These are phyloP conservation scores for Prionace glauca DNA, from an alignment of 2,797 vertebrate genomes.

Conservation along the genomic window DNA sequence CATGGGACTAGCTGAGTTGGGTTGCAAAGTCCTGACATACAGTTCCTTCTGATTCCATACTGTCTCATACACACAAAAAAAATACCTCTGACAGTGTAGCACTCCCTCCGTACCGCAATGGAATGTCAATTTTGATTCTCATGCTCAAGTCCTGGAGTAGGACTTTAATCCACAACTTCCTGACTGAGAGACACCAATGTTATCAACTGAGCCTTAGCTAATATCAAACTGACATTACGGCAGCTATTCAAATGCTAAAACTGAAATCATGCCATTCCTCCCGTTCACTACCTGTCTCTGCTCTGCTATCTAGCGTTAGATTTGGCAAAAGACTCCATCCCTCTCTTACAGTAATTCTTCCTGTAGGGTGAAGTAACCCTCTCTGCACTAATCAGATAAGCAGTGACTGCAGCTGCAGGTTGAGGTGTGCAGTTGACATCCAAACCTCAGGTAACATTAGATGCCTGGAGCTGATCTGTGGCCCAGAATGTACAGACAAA, in stretches of 20 bases:
- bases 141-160: neutral
- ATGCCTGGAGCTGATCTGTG: slow-evolving; percentile 1
- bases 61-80: neutral
- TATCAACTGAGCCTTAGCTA: neutral
- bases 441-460: slow-evolving; percentile 28
- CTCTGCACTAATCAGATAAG: neutral
- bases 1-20: neutral
- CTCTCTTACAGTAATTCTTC: neutral
- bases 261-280: neutral
- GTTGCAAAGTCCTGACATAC: neutral
- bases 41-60: neutral
- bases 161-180: neutral
- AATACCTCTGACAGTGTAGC: neutral
- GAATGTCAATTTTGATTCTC: neutral
- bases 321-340: neutral
- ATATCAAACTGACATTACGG: neutral
- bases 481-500: neutral
- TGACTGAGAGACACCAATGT: neutral
- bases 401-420: neutral
- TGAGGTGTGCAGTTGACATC: neutral
- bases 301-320: neutral
- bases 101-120: neutral
- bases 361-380: no score
- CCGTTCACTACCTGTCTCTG: neutral
- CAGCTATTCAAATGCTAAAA: neutral